These are phyloP conservation scores for Centropus bengalensis DNA, from an alignment of 2,113 vertebrate species.

Conservation along the genomic window DNA sequence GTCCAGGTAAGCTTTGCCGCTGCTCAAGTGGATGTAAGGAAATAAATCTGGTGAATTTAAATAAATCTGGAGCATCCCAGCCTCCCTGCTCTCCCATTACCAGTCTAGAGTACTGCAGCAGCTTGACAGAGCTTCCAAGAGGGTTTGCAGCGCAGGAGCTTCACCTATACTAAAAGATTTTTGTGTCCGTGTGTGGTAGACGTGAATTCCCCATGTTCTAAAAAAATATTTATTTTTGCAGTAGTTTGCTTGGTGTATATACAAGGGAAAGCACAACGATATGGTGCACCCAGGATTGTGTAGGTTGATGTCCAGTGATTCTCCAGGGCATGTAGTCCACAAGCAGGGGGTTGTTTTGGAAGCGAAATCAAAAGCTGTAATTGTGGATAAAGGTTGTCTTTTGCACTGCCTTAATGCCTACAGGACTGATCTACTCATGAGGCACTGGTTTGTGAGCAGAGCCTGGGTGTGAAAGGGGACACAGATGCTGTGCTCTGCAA, in stretches of 20 bases:
- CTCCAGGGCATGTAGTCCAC: fast-evolving
- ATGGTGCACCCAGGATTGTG: background rate
- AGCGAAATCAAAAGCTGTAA: background rate
- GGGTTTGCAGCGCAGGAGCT: background rate
- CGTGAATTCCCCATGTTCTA: background rate
- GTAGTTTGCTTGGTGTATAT: fast-evolving
- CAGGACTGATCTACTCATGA: background rate
- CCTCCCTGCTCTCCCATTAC: background rate
- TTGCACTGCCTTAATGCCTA: background rate
- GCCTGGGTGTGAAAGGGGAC: fast-evolving
- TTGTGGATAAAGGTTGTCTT: background rate
- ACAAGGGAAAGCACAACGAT: background rate
- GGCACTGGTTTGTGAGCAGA: background rate
- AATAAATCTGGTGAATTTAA: fast-evolving
- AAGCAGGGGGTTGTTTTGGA: background rate
- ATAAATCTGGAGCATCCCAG: background rate
- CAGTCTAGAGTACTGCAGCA: fast-evolving
- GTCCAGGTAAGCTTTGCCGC: background rate
- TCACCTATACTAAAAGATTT: fast-evolving
- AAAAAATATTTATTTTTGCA: background rate
- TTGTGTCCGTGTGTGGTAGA: background rate
- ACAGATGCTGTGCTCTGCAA: background rate
- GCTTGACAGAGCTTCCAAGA: fast-evolving
- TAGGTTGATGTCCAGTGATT: background rate
- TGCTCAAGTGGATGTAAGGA: background rate